These are phyloP conservation scores for Lamellibrachia satsuma DNA, from an alignment of 2,888 invertebrate genomes.

Conservation along the genomic window DNA sequence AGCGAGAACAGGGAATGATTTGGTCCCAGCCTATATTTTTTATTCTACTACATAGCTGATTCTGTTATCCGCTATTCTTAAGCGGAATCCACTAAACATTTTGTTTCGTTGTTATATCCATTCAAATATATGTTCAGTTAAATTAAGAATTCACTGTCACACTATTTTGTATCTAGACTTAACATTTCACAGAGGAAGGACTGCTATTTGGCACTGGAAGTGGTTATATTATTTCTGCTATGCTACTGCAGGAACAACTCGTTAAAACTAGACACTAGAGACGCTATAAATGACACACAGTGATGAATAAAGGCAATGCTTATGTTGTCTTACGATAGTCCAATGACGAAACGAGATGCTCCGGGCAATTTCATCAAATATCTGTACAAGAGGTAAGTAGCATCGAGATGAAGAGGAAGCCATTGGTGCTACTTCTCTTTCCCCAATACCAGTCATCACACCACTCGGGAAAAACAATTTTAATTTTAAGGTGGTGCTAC, in stretches of 20 bases:
- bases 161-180: neutral
- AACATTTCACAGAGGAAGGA: neutral
- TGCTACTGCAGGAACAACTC: neutral
- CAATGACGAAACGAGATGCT: slow-evolving; percentile 38
- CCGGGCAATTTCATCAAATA: slow-evolving; percentile 41
- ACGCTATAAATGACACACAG: neutral
- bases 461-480: too few species aligned
- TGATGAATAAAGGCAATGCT: neutral
- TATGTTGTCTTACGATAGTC: slow-evolving; percentile 33
- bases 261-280: neutral
- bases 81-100: too few species aligned
- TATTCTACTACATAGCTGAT: too few species aligned
- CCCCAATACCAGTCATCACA: neutral
- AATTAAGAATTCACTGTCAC: neutral
- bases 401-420: neutral
- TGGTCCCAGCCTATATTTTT: too few species aligned
- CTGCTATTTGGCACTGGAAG: neutral
- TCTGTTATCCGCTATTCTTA: too few species aligned
- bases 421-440: neutral
- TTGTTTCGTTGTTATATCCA: too few species aligned
- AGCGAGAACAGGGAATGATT: too few species aligned
- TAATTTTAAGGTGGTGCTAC: too few species aligned
- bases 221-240: neutral
- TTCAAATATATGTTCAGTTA: too few species aligned
- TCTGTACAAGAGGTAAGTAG: slow-evolving; percentile 33